Evolutionary conservation across 2,113 vertebrate species (phyloP).

Genomic region (Rhinogobius similis): DNA sequence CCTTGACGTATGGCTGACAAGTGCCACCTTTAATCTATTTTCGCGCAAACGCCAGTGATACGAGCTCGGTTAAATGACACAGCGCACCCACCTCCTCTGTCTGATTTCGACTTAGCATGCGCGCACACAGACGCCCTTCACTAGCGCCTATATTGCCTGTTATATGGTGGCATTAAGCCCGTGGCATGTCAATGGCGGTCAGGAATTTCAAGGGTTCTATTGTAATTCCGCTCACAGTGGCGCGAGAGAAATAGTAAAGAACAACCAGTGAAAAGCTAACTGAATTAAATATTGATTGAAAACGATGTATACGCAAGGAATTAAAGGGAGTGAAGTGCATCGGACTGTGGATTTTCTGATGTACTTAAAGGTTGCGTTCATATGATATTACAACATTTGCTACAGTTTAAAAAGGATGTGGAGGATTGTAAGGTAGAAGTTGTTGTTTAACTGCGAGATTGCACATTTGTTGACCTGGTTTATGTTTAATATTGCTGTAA

Average conservation of each 20-base stretch:
- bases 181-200: constrained; percentile 1
- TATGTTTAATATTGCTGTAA: too few relatives aligned
- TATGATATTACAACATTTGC: too few relatives aligned
- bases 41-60: constrained; percentile 34
- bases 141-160: constrained; percentile 26
- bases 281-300: background rate
- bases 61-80: constrained; percentile 32
- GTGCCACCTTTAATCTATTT: constrained; percentile 44
- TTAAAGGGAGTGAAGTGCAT: background rate
- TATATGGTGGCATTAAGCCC: constrained; percentile 5
- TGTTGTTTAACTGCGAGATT: too few relatives aligned
- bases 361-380: too few relatives aligned
- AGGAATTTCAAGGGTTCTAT: background rate
- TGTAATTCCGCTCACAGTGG: background rate
- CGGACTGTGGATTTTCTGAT: background rate
- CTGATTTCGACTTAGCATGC: constrained; percentile 49
- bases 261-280: background rate
- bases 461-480: too few relatives aligned
- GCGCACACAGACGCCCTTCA: constrained; percentile 33
- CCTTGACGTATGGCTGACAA: constrained; percentile 12
- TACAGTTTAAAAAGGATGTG: too few relatives aligned
- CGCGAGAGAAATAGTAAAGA: background rate
- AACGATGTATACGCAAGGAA: background rate
- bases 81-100: constrained; percentile 5
- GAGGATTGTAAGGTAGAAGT: too few relatives aligned